These are phyloP conservation scores for Papilio glaucus DNA, from an alignment of 1,140 invertebrate species.

Conservation along the genomic window DNA sequence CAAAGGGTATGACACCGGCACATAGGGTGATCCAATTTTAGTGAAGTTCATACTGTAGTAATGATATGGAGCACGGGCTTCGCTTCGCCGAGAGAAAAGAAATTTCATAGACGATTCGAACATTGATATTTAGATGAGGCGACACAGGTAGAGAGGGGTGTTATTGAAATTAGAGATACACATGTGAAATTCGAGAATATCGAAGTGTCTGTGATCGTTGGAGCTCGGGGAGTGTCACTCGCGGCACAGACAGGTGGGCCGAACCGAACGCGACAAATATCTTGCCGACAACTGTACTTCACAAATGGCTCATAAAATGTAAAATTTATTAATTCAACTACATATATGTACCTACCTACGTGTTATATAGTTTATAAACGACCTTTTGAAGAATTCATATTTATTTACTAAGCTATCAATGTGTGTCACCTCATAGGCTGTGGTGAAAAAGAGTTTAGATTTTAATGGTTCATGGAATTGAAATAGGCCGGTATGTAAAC, in stretches of 20 bases:
- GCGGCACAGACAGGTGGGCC: constrained; percentile 55
- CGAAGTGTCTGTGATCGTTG: constrained; percentile 56
- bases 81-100: constrained; percentile 76
- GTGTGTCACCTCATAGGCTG: background rate
- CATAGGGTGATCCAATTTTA: constrained; percentile 76
- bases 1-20: constrained; percentile 73
- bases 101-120: constrained; percentile 71
- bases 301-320: constrained; percentile 17
- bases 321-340: constrained; percentile 33
- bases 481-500: background rate
- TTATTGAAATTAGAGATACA: constrained; percentile 81
- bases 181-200: constrained; percentile 73
- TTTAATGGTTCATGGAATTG: no score
- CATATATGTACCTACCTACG: background rate
- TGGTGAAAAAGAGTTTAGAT: background rate
- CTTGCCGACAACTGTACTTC: constrained; percentile 30
- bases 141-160: constrained; percentile 74
- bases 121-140: constrained; percentile 81
- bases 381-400: no score
- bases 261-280: constrained; percentile 39
- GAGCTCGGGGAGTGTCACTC: constrained; percentile 43
- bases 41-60: constrained; percentile 66
- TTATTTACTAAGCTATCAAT: no score
- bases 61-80: constrained; percentile 78
- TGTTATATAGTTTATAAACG: background rate